phyloP scores from a whole-genome alignment of 1,140 invertebrate genomes.

The Plutomurus gul region DNA sequence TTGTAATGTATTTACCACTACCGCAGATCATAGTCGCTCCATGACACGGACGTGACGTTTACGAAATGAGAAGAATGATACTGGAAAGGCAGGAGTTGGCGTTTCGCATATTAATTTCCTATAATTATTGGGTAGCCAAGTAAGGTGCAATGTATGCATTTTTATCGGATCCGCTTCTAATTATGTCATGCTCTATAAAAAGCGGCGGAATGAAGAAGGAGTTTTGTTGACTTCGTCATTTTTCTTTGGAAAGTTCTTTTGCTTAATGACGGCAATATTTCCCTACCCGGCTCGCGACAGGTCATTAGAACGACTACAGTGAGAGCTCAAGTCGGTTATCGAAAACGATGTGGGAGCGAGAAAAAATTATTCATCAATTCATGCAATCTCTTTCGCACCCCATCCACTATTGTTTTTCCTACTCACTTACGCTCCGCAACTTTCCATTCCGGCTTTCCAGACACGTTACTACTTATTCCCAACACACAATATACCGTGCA shows the following conservation, averaged over 20 bases:
- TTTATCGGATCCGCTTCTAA: slow-evolving; percentile 54
- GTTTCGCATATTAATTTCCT: slow-evolving; percentile 56
- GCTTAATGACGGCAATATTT: slow-evolving; percentile 56
- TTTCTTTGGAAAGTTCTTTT: slow-evolving; percentile 54
- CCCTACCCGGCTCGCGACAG: slow-evolving; percentile 53
- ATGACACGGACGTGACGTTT: slow-evolving; percentile 49
- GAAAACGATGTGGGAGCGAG: slow-evolving; percentile 46
- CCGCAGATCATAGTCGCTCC: slow-evolving; percentile 31
- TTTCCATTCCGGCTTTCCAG: no score
- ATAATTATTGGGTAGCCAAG: slow-evolving; percentile 55
- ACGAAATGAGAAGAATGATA: slow-evolving; percentile 33
- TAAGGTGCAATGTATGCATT: slow-evolving; percentile 56
- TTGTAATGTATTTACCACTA: not conserved
- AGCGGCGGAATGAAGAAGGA: slow-evolving; percentile 38
- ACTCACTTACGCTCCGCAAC: not conserved
- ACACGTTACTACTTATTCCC: not conserved
- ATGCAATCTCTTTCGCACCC: slow-evolving; percentile 48
- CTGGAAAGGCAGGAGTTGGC: slow-evolving; percentile 44
- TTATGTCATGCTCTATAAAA: slow-evolving; percentile 51
- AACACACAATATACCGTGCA: no score
- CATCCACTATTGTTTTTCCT: slow-evolving; percentile 34
- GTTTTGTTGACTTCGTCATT: slow-evolving; percentile 56
- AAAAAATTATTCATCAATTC: slow-evolving; percentile 53
- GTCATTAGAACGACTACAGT: slow-evolving; percentile 54
- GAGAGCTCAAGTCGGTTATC: slow-evolving; percentile 40